Evolutionary conservation across 2,888 invertebrate species (phyloP), one percentile per base, ranked within the genome.

Genomic region (Escarpia spicata): DNA sequence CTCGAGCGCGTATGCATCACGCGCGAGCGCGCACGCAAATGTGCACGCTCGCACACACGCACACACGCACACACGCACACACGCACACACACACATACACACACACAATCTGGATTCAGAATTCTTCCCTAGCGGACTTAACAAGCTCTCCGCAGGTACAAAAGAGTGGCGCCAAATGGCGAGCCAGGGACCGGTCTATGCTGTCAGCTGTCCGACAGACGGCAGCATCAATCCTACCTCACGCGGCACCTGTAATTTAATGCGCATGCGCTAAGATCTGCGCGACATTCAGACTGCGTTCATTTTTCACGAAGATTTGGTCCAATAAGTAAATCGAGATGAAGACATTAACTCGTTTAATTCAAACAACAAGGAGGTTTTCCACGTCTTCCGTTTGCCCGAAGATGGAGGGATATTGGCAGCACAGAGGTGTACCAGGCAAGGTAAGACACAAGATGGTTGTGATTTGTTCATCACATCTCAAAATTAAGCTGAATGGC

Each of bases 221-320:
- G 26, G n/a, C 75, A 75, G 60, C 60, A 60, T 12, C 60, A 60
- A 60, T 60, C 4, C 19, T 19, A 4, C 26, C 60, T 2, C 45
- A 45, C 45, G 45, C 45, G 45, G 45, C 10, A 10, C 45, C 45
- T 45, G 45, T 45, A 6, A 45, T 10, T 45, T 4, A 26, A 26
- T 19, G 75, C 75, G 75, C 75, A 75, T 75, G 75, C 75, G 75
- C 75, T 6, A 75, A 75, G 26, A 75, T 19, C 75, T 19, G 19
- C 26, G 75, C 75, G 75, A 75, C 75, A 75, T 75, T 75, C n/a
- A 75, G 75, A 26, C 75, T 75, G 75, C 75, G 75, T 75, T 75
- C 75, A 6, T 75, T 75, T 26, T 75, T 75, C 26, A 52, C 0
- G 52, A 52, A 52, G 6, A n/a, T 26, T 75, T 75, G 3, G 75